phyloP scores from a whole-genome alignment of 2,888 invertebrate genomes.

The Gryllus longicercus region DNA sequence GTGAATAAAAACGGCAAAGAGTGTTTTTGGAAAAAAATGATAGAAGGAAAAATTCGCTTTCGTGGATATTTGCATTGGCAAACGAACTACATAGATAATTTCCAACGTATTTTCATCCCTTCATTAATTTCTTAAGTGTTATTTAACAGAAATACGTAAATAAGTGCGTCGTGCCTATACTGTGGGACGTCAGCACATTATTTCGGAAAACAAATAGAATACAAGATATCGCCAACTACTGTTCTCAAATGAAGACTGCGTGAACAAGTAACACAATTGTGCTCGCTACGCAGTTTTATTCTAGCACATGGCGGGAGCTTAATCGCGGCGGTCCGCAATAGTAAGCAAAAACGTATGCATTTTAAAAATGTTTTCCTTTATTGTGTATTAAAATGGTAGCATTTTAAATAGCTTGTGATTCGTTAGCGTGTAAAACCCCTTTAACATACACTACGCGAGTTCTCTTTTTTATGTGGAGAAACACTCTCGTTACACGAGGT shows the following conservation, averaged over 20 bases:
- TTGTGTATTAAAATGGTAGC: not conserved
- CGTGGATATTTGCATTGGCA: too few relatives aligned
- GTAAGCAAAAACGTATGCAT: not conserved
- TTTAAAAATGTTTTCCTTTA: slow-evolving; percentile 9
- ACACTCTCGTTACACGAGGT: not conserved
- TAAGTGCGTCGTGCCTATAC: too few relatives aligned
- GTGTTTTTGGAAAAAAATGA: too few relatives aligned
- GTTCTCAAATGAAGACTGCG: too few relatives aligned
- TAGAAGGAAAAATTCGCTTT: too few relatives aligned
- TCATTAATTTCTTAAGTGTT: too few relatives aligned
- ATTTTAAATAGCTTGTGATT: not conserved
- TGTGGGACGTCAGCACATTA: too few relatives aligned
- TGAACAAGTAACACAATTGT: too few relatives aligned
- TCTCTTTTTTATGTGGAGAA: not conserved
- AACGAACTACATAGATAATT: too few relatives aligned
- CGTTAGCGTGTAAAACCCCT: slow-evolving; percentile 1
- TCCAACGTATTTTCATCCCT: too few relatives aligned
- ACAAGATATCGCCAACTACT: not conserved
- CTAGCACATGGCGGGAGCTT: not conserved
- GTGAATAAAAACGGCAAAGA: too few relatives aligned
- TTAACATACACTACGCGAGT: not conserved
- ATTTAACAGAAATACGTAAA: too few relatives aligned
- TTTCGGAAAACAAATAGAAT: not conserved
- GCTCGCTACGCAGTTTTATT: not conserved
- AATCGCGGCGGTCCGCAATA: not conserved